Base-by-base conservation (phyloP, 1,140 invertebrate species). In the Trinorchestia longiramus region DNA sequence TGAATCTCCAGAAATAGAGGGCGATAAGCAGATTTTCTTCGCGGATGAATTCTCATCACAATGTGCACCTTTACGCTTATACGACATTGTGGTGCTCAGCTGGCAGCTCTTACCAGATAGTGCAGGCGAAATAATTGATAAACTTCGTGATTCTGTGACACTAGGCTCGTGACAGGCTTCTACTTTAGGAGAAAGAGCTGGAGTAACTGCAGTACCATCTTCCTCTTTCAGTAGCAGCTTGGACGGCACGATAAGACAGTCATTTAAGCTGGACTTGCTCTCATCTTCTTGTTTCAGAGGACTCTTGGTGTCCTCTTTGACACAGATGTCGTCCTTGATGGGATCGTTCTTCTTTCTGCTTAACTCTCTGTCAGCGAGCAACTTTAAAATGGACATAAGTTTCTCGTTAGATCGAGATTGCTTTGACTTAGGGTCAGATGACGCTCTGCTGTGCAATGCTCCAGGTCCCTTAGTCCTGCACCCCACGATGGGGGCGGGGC, bases 21-120 rank as follows among this genome's bases (percentile, higher is more conserved):
- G 62, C 40, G 92, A 94, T 23, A 94, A 47, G 43, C 92, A 94
- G 8, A 94, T 94, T 94, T 94, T 94, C 44, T 94, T 94, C 0
- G 40, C 17, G 19, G 92, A 11, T 40, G 43, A 45, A 94, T 45
- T 94, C 19, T 43, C 43, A 6, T 44, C 41, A 40, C 44, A 19
- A 47, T 94, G 44, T 8, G 92, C 41, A 19, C 36, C 40, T 47
- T 94, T 94, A n/a, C 92, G 92, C 36, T 94, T 94, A 40, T 43
- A 94, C 19, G 92, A 94, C 8, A 94, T 36, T 28, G 62, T 11
- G 62, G 15, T 77, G 28, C 62, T 77, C 62, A 36, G 28, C 62
- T 77, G 62, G 28, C 15, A 77, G 62, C 62, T 77, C 11, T 77
- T 77, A 77, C 28, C 36, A 3, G 15, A 11, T 23, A 77, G 62